These are phyloP conservation scores for Subacronicta megacephala DNA, from an alignment of 2,888 invertebrate genomes.

Conservation along the genomic window DNA sequence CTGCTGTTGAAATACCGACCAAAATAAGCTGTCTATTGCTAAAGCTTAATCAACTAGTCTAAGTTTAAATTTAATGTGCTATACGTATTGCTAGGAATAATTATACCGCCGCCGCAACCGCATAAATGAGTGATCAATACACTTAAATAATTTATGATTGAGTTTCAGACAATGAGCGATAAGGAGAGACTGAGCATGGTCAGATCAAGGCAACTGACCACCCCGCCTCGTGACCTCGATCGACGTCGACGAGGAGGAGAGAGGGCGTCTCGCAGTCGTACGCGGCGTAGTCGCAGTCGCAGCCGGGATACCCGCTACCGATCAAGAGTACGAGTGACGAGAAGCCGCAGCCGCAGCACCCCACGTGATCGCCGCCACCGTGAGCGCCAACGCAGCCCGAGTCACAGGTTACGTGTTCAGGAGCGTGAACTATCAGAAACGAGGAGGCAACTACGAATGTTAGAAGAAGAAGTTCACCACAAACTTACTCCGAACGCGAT, in stretches of 20 bases:
- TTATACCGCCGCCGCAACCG: too few relatives aligned
- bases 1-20: not conserved
- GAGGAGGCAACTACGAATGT: not conserved
- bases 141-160: too few relatives aligned
- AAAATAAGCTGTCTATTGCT: too few relatives aligned
- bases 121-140: not conserved
- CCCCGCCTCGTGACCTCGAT: too few relatives aligned
- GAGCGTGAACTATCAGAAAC: not conserved
- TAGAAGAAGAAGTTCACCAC: not conserved
- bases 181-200: not conserved
- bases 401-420: not conserved
- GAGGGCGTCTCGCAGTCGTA: conserved; percentile 1
- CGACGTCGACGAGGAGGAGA: not conserved
- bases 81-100: too few relatives aligned
- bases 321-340: not conserved
- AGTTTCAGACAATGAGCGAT: conserved; percentile 5
- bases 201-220: conserved; percentile 1
- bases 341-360: conserved; percentile 6
- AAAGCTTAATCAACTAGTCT: too few relatives aligned
- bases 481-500: not conserved
- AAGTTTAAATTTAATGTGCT: too few relatives aligned
- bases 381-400: conserved; percentile 1
- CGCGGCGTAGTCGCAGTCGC: too few relatives aligned
- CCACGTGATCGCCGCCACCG: not conserved
- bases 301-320: not conserved